Conservation (phyloP, 2,113 vertebrate species). For the Elaphurus davidianus region DNA sequence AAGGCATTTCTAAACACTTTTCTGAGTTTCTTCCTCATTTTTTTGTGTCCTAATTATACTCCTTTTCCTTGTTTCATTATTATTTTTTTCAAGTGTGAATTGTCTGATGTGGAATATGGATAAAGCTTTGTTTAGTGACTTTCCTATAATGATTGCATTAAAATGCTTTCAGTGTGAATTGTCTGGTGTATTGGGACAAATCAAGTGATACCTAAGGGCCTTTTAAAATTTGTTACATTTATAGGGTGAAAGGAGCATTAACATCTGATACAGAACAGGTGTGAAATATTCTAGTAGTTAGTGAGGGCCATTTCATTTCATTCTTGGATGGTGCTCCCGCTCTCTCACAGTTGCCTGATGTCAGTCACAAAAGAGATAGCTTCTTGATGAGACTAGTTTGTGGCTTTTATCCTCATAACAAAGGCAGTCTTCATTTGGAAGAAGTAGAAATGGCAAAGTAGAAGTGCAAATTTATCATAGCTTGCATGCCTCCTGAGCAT, state of each 20-base stretch:
- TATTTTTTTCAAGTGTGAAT: not conserved
- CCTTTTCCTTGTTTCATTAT: not conserved
- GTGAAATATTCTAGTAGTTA: not conserved
- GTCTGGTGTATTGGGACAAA: not conserved
- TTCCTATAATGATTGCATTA: not conserved
- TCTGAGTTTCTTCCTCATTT: not conserved
- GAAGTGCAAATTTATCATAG: not conserved
- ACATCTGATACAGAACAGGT: not conserved
- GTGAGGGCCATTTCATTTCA: not conserved
- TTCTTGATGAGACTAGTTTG: not conserved
- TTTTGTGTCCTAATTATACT: not conserved
- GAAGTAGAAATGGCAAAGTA: not conserved
- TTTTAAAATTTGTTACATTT: not conserved
- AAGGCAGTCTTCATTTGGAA: not conserved
- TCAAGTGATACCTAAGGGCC: not conserved
- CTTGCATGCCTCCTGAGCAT: not conserved
- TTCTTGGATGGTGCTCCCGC: not conserved
- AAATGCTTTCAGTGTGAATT: not conserved
- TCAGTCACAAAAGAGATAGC: not conserved
- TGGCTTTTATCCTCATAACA: not conserved
- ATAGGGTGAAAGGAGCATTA: not conserved
- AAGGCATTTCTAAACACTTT: not conserved
- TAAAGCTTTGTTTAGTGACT: not conserved
- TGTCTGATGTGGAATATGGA: not conserved
- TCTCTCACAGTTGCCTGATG: not conserved